Evolutionary conservation across 2,113 vertebrate genomes (phyloP).

Genomic region (Brachirus orientalis): DNA sequence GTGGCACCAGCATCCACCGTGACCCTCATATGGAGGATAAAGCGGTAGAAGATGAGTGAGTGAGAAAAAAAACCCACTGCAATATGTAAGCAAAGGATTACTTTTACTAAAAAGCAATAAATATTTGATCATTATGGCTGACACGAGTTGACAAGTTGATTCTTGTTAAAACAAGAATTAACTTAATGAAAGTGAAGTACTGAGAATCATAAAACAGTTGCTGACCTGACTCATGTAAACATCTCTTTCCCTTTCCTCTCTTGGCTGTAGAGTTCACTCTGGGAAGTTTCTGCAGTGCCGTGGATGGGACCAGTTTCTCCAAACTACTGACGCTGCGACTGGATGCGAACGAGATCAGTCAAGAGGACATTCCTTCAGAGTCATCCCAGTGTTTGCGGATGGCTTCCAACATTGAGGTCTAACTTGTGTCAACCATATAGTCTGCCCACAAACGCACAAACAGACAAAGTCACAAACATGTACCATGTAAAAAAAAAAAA

Average conservation of each 20-base stretch:
- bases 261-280: slow-evolving; percentile 88
- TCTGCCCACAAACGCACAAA: not conserved
- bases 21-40: too few relatives aligned
- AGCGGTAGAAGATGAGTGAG: too few relatives aligned
- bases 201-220: too few relatives aligned
- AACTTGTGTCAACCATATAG: slow-evolving; percentile 34
- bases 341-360: slow-evolving; percentile 90
- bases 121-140: too few relatives aligned
- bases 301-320: slow-evolving; percentile 92
- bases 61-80: too few relatives aligned
- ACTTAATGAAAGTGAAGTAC: too few relatives aligned
- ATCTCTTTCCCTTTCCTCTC: not conserved
- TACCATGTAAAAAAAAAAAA: not conserved
- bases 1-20: too few relatives aligned
- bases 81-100: not conserved
- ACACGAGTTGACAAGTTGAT: too few relatives aligned
- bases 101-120: too few relatives aligned
- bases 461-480: not conserved
- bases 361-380: slow-evolving; percentile 84
- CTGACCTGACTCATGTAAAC: too few relatives aligned
- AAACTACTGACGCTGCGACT: slow-evolving; percentile 90
- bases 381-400: slow-evolving; percentile 88
- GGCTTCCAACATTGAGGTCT: slow-evolving; percentile 88
- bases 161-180: too few relatives aligned
- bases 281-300: slow-evolving; percentile 91